Percentiles rank a stretch among this genome's conserved stretches.
phyloP scores from a whole-genome alignment of 2,797 vertebrate genomes.

The Gobionotothen gibberifrons region DNA sequence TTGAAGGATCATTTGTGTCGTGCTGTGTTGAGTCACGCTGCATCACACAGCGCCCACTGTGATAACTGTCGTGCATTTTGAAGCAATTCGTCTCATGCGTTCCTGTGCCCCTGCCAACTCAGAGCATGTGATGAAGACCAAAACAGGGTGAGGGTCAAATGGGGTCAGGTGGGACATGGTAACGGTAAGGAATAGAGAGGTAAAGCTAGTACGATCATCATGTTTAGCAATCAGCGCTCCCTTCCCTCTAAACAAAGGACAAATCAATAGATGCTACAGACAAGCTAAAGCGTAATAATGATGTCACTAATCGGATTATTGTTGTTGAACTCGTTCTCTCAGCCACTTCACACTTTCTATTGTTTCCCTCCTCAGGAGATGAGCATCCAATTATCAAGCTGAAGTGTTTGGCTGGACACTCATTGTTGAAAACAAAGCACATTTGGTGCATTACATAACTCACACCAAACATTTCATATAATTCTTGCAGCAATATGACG shows the following conservation, averaged over 20 bases:
- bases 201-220: background rate
- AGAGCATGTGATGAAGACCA: background rate
- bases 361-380: slow-evolving; percentile 31
- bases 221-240: background rate
- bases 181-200: background rate
- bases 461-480: background rate
- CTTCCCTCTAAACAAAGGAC: slow-evolving; percentile 1
- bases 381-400: slow-evolving; percentile 36
- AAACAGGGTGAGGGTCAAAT: background rate
- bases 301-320: slow-evolving; percentile 44
- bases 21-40: slow-evolving; percentile 43
- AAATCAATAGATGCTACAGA: slow-evolving; percentile 16
- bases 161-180: background rate
- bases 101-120: slow-evolving; percentile 6
- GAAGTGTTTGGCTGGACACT: slow-evolving; percentile 41
- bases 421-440: slow-evolving; percentile 16
- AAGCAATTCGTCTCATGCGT: slow-evolving; percentile 18
- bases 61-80: slow-evolving; percentile 31
- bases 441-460: slow-evolving; percentile 49
- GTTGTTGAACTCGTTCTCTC: slow-evolving; percentile 35
- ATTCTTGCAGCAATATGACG: background rate
- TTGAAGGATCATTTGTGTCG: slow-evolving; percentile 28
- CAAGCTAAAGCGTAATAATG: slow-evolving; percentile 19
- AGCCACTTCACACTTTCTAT: slow-evolving; percentile 33
- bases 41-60: slow-evolving; percentile 15